Evolutionary conservation across 1,140 invertebrate genomes (phyloP), one percentile per base, ranked within the genome.

Genomic region (Hypsibius dujardini): DNA sequence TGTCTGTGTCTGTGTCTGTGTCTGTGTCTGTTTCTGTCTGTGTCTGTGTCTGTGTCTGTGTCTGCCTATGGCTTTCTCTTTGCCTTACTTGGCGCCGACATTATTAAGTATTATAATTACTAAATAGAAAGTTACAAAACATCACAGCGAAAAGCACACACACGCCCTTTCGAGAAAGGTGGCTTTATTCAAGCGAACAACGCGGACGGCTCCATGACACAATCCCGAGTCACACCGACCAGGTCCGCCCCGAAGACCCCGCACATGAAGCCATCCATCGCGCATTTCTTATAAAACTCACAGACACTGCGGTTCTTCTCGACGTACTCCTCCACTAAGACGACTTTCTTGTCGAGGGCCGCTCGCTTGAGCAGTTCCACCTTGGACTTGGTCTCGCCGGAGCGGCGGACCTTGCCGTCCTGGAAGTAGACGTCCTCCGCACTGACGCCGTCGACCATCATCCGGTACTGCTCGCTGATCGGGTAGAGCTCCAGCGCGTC

Each of bases 271-370:
- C 42, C 62, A 15, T 67, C 62, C 62, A 67, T 12, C 3, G 42
- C 12, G 62, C 62, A 67, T 0, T 67, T 67, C 62, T 67, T 67
- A 67, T 67, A 67, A 67, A 67, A 67, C 12, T 12, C 12, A 45
- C 62, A 67, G 42, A 42, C 42, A 3, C 45, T 12, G 3, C 12
- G 12, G 12, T 67, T 67, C 62, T 67, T 67, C 42, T 67, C 62
- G 12, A 67, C 62, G 42, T 67, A 67, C 62, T 67, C 12, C 42
- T 67, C 62, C 62, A 67, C 12, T 0, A 67, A 7, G 12, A 45
- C 42, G 12, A 67, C 42, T 45, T 67, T 67, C 62, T 67, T 67
- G 42, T 12, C 62, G 12, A 15, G 12, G 42, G 3, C 45, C 12
- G 42, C 42, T 45, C 42, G 3, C 12, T 45, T 12, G 12, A 67